These are phyloP conservation scores for Gambelia wislizenii DNA, from an alignment of 2,797 vertebrate species.

Conservation along the genomic window DNA sequence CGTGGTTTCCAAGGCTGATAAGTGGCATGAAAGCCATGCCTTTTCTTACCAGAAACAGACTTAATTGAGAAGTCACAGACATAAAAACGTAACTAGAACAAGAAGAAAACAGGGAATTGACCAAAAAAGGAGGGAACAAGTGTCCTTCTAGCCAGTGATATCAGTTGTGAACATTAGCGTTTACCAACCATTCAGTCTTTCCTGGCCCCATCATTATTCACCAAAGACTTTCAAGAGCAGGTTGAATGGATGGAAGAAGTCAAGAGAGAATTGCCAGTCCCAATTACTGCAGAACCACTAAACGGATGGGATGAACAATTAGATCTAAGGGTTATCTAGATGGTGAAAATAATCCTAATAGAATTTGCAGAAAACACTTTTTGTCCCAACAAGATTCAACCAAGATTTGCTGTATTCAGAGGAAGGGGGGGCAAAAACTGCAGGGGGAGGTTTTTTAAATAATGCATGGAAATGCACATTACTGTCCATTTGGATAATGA, in stretches of 20 bases:
- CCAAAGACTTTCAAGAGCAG: neutral
- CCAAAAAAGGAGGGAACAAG: neutral
- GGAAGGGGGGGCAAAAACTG: too few species aligned
- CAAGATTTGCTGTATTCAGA: too few species aligned
- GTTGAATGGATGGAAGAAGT: too few species aligned
- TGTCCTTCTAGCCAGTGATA: neutral
- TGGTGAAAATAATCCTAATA: too few species aligned
- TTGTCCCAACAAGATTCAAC: too few species aligned
- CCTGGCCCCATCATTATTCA: neutral
- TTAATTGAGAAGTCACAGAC: neutral
- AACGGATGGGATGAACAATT: too few species aligned
- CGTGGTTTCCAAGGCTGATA: neutral
- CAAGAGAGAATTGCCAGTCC: neutral
- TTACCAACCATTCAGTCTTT: neutral
- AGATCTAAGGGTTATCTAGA: too few species aligned
- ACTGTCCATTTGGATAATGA: too few species aligned
- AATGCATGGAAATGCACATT: too few species aligned
- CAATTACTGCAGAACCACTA: too few species aligned
- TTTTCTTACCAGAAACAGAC: neutral
- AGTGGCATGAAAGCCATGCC: neutral
- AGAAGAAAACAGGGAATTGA: neutral
- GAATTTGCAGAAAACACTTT: too few species aligned
- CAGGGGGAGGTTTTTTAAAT: too few species aligned
- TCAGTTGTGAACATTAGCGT: neutral
- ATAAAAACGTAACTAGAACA: neutral